phyloP scores from a whole-genome alignment of 2,113 vertebrate genomes.

The Coptodon bakossiorum region DNA sequence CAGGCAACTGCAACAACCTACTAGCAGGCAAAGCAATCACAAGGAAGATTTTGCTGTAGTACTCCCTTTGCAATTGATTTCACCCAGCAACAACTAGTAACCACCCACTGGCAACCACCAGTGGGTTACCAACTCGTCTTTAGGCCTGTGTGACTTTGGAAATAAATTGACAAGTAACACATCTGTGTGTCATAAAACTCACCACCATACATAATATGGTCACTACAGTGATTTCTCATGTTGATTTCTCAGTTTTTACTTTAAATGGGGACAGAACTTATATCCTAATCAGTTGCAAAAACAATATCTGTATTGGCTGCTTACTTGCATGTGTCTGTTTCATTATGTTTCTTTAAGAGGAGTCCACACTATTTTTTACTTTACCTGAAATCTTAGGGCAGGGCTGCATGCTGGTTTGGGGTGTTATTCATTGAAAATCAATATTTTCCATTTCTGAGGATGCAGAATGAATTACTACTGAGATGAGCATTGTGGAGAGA shows the following conservation, averaged over 20 bases:
- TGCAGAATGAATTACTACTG: conserved; percentile 65
- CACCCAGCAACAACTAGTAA: not conserved
- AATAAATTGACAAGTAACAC: not conserved
- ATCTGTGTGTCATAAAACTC: conserved; percentile 18
- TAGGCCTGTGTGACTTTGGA: not conserved
- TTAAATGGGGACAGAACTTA: conserved; percentile 1
- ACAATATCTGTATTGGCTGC: conserved; percentile 1
- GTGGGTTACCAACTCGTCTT: not conserved
- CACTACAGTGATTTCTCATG: not conserved
- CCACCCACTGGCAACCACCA: not conserved
- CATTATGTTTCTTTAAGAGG: not conserved
- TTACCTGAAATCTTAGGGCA: conserved; percentile 9
- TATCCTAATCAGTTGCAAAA: conserved; percentile 47
- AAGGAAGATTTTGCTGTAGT: not conserved
- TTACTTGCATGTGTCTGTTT: conserved; percentile 4
- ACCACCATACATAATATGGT: conserved; percentile 24
- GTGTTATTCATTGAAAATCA: conserved; percentile 67
- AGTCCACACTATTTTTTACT: conserved; percentile 18
- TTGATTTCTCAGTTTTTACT: conserved; percentile 35
- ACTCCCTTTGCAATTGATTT: not conserved
- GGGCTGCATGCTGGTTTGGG: conserved; percentile 37
- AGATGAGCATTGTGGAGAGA: conserved; percentile 60
- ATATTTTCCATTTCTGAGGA: conserved; percentile 69
- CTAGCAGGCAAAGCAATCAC: not conserved
- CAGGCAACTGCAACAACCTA: not conserved